Evolutionary conservation across 2,797 vertebrate species (phyloP).

Genomic region (Leontopithecus rosalia): DNA sequence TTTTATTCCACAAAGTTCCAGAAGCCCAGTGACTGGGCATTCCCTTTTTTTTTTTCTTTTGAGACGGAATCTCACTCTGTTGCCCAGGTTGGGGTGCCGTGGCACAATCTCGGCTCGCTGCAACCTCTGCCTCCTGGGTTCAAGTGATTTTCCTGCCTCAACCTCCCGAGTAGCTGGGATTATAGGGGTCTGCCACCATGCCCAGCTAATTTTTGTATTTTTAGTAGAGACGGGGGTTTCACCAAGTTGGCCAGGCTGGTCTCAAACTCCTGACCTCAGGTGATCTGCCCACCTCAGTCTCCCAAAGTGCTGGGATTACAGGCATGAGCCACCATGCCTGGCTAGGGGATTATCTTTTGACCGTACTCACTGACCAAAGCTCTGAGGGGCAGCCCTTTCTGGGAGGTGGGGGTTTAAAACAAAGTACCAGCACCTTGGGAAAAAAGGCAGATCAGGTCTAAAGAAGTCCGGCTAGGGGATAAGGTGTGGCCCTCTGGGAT

Average conservation of each 20-base stretch:
- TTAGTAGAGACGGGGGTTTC: background rate
- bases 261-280: background rate
- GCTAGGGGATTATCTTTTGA: background rate
- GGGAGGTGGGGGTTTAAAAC: background rate
- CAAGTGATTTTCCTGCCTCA: background rate
- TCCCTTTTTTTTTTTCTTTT: background rate
- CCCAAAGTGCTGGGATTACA: background rate
- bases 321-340: background rate
- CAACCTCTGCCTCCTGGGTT: background rate
- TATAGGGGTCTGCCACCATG: fast-evolving
- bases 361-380: background rate
- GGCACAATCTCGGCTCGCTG: background rate
- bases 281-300: background rate
- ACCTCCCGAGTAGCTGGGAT: background rate
- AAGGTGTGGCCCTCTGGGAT: background rate
- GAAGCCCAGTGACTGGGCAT: background rate
- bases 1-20: background rate
- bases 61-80: background rate
- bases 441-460: background rate
- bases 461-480: background rate
- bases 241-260: background rate
- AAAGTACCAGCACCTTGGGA: background rate
- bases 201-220: background rate
- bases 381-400: background rate
- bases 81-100: background rate